These are phyloP conservation scores for Temnothorax rugatulus DNA, from an alignment of 2,888 invertebrate species.

Conservation along the genomic window DNA sequence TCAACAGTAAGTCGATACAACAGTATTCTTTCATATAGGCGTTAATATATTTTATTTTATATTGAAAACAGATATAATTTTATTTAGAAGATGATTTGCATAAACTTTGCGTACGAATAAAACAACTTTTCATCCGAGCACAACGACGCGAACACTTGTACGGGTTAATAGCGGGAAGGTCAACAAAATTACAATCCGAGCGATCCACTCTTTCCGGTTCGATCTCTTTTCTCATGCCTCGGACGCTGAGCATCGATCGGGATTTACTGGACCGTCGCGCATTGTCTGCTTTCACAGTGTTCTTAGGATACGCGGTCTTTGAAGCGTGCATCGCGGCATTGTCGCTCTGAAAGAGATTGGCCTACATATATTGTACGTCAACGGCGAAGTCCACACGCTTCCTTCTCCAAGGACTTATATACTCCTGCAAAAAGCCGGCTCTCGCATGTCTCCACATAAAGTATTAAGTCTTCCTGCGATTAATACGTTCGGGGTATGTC, in stretches of 20 bases:
- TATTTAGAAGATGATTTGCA: neutral
- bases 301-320: conserved; percentile 64
- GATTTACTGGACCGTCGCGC: conserved; percentile 71
- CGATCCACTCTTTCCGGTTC: conserved; percentile 49
- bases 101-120: neutral
- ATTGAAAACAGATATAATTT: neutral
- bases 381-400: conserved; percentile 8
- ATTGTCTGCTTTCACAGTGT: conserved; percentile 67
- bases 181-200: conserved; percentile 47
- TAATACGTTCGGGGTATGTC: neutral
- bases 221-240: conserved; percentile 58
- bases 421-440: neutral
- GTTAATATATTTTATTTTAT: neutral
- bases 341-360: conserved; percentile 49
- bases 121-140: conserved; percentile 1
- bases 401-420: neutral
- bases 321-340: conserved; percentile 57
- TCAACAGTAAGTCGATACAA: neutral
- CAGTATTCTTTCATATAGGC: neutral
- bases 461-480: conserved; percentile 11
- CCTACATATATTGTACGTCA: conserved; percentile 48
- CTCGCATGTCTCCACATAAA: neutral
- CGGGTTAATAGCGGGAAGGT: conserved; percentile 43
- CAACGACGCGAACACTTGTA: conserved; percentile 29
- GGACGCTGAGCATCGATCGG: conserved; percentile 65